phyloP scores from a whole-genome alignment of 2,888 invertebrate genomes.

The Drosophila anomalipes region DNA sequence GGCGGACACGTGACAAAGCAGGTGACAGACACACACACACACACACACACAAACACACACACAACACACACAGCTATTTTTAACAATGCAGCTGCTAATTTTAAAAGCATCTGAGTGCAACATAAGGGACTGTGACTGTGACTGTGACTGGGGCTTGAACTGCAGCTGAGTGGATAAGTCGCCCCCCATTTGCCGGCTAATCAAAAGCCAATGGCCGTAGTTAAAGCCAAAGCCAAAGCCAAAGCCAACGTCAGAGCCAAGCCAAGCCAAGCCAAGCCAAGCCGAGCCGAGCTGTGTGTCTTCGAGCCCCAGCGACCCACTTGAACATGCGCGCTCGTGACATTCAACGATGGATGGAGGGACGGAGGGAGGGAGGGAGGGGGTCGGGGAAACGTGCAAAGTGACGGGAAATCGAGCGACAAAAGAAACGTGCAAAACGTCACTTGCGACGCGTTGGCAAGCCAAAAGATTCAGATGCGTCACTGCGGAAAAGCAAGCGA shows the following conservation, averaged over 20 bases:
- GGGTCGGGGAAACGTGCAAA: constrained; percentile 67
- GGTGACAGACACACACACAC: constrained; percentile 18
- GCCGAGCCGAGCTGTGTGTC: not conserved
- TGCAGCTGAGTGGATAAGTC: constrained; percentile 61
- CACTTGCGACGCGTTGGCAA: constrained; percentile 42
- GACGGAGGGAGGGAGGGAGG: not conserved
- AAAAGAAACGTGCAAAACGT: constrained; percentile 73
- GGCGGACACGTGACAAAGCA: constrained; percentile 52
- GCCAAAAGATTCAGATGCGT: constrained; percentile 53
- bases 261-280: not conserved
- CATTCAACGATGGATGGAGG: constrained; percentile 51
- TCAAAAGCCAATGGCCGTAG: constrained; percentile 40
- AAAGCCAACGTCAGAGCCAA: constrained; percentile 6
- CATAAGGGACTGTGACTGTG: not conserved
- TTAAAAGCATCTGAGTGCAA: constrained; percentile 20
- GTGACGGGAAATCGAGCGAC: constrained; percentile 66
- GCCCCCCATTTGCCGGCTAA: constrained; percentile 36
- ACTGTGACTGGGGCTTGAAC: not conserved
- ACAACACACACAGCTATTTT: constrained; percentile 34
- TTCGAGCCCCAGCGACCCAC: constrained; percentile 61
- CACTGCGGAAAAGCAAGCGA: constrained; percentile 62
- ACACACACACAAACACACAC: not conserved
- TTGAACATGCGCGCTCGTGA: constrained; percentile 81
- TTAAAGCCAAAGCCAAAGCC: constrained; percentile 11
- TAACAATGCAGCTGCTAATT: constrained; percentile 48